These are phyloP conservation scores for Rhyacichthys aspro DNA, from an alignment of 2,797 vertebrate genomes.

Conservation along the genomic window DNA sequence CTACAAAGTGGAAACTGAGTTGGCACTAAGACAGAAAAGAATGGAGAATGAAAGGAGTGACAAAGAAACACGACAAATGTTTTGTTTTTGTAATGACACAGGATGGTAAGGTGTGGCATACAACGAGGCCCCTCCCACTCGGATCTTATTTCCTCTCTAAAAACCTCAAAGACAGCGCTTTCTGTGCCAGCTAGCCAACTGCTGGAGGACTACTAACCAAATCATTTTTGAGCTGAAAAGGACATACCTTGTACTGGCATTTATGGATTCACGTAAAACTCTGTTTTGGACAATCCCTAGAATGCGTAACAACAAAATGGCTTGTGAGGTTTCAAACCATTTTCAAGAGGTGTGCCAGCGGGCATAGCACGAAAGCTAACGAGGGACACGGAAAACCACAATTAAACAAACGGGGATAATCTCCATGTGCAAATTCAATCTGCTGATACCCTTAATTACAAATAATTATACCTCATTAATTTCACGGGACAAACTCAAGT, in stretches of 20 bases:
- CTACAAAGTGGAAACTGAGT: constrained; percentile 12
- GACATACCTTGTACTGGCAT: constrained; percentile 59
- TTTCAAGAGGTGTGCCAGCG: constrained; percentile 79
- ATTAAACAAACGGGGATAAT: constrained; percentile 47
- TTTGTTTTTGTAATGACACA: constrained; percentile 68
- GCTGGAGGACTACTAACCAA: constrained; percentile 82
- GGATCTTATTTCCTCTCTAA: constrained; percentile 66
- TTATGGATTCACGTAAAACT: constrained; percentile 50
- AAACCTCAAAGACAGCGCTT: constrained; percentile 65
- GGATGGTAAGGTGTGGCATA: constrained; percentile 61
- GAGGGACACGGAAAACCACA: constrained; percentile 54
- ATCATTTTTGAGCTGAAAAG: constrained; percentile 62
- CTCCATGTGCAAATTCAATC: constrained; percentile 29
- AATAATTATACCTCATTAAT: constrained; percentile 76
- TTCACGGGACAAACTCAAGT: constrained; percentile 56
- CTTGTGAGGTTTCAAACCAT: constrained; percentile 43
- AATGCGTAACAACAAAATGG: constrained; percentile 38
- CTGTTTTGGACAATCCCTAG: constrained; percentile 58
- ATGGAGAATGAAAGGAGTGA: constrained; percentile 24
- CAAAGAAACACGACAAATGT: constrained; percentile 65
- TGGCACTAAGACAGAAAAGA: constrained; percentile 31
- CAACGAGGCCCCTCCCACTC: constrained; percentile 77
- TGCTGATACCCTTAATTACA: constrained; percentile 75
- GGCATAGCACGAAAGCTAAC: constrained; percentile 83
- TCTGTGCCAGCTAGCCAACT: constrained; percentile 80